These are phyloP conservation scores for Pogonocherus hispidulus DNA, from an alignment of 2,888 invertebrate genomes.

Conservation along the genomic window DNA sequence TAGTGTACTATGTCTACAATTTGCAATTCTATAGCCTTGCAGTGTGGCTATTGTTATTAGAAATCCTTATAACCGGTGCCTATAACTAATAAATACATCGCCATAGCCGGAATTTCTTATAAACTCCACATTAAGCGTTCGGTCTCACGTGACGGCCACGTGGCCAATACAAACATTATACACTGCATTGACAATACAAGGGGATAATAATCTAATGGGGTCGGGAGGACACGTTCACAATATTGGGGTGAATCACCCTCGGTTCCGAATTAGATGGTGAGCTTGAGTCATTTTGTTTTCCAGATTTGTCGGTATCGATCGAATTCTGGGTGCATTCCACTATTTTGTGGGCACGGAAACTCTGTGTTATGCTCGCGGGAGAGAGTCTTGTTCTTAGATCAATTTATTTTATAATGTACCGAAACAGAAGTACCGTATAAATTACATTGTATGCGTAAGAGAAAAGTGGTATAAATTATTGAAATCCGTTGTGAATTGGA, in stretches of 20 bases:
- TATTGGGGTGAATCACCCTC: slow-evolving; percentile 49
- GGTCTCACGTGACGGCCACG: slow-evolving; percentile 39
- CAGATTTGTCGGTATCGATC: slow-evolving; percentile 30
- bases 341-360: background rate
- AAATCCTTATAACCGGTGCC: too few relatives aligned
- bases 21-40: too few relatives aligned
- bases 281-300: slow-evolving; percentile 52
- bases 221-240: slow-evolving; percentile 26
- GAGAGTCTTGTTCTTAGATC: too few relatives aligned
- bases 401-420: too few relatives aligned
- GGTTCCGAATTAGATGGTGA: slow-evolving; percentile 46
- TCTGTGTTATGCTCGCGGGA: background rate
- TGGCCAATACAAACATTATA: slow-evolving; percentile 43
- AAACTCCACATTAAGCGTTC: slow-evolving; percentile 24
- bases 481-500: too few relatives aligned
- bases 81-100: too few relatives aligned
- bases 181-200: slow-evolving; percentile 52
- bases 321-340: too few relatives aligned
- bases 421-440: too few relatives aligned
- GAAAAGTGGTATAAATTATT: too few relatives aligned
- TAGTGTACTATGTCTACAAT: too few relatives aligned
- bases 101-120: background rate
- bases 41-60: too few relatives aligned
- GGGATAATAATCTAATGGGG: slow-evolving; percentile 54
- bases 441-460: too few relatives aligned